Percentiles rank a stretch among this genome's conserved stretches.
phyloP scores from a whole-genome alignment of 2,797 vertebrate species.

The Gambelia wislizenii region DNA sequence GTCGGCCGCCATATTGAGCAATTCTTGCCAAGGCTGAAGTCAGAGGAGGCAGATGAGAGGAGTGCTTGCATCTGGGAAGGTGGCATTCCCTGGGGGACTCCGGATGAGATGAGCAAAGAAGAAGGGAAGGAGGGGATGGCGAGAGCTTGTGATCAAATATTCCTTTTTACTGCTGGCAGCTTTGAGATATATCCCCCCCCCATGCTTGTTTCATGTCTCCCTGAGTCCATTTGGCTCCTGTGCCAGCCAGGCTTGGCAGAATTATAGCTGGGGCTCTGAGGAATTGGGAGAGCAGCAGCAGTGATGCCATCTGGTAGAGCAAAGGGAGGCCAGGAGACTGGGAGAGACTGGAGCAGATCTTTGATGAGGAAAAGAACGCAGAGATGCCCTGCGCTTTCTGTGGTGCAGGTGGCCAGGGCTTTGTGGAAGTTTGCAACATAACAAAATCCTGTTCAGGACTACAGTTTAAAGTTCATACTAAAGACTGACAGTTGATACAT shows the following conservation, averaged over 20 bases:
- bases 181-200: fast-evolving
- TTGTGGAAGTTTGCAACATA: not conserved
- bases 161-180: slow-evolving; percentile 69
- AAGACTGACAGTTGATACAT: too few species aligned
- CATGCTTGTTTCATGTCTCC: not conserved
- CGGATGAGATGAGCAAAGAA: slow-evolving; percentile 40
- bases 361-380: too few species aligned
- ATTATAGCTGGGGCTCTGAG: not conserved
- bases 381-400: not conserved
- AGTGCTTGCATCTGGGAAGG: not conserved
- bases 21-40: slow-evolving; percentile 37
- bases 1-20: not conserved
- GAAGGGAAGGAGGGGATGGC: not conserved
- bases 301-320: not conserved
- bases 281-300: not conserved
- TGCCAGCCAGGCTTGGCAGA: not conserved
- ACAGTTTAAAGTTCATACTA: too few species aligned
- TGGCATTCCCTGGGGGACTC: slow-evolving; percentile 39
- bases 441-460: not conserved
- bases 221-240: fast-evolving
- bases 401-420: not conserved
- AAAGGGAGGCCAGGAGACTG: not conserved
- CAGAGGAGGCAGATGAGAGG: not conserved
- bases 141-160: slow-evolving; percentile 76
- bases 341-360: not conserved